Evolutionary conservation across 2,888 invertebrate genomes (phyloP), one percentile per base, ranked within the genome.

Genomic region (Scrobipalpa costella): DNA sequence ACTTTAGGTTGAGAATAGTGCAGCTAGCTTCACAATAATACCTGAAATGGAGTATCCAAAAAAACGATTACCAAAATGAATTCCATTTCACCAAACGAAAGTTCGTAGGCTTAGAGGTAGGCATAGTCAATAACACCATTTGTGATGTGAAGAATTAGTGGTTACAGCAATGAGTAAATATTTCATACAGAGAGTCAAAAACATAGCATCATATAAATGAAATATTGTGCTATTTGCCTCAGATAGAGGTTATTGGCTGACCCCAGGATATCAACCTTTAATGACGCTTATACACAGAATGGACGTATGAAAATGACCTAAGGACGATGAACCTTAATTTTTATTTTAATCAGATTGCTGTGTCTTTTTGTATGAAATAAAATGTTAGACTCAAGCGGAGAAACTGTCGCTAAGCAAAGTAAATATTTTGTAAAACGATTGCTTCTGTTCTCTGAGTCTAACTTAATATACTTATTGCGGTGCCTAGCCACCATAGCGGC

Each of bases 21-120:
- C 52, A 52, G 52, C 21, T 52, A 1, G 27, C 52, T 19, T 52
- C 9, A 21, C 13, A 52, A 27, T n/a, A 44, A n/a, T 13, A 15
- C n/a, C 15, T 47, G 1, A 17, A 47, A 7, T 47, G 47, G 17
- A 47, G 47, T 17, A 47, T 47, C 17, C 47, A 15, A 15, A 17
- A 47, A 47, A 8, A 40, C 11, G 34, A 40, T 6, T 11, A 40
- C 40, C 40, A 40, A 40, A 40, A 13, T n/a, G n/a, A n/a, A n/a
- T n/a, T n/a, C 7, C 3, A 17, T 49, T 49, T 5, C 59, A 59
- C 27, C 59, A 44, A 33, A 59, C 6, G 2, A 40, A 59, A 27
- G 59, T 40, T 58, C 40, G n/a, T 59, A 59, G 59, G 19, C 36
- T 59, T 40, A 38, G 58, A n/a, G 59, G 0, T 27, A 58, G n/a